A percentile compares a stretch with the other conserved stretches of the same genome.
Evolutionary conservation across 2,113 vertebrate species (phyloP).

Genomic region (Petrocephalus microphthalmus): DNA sequence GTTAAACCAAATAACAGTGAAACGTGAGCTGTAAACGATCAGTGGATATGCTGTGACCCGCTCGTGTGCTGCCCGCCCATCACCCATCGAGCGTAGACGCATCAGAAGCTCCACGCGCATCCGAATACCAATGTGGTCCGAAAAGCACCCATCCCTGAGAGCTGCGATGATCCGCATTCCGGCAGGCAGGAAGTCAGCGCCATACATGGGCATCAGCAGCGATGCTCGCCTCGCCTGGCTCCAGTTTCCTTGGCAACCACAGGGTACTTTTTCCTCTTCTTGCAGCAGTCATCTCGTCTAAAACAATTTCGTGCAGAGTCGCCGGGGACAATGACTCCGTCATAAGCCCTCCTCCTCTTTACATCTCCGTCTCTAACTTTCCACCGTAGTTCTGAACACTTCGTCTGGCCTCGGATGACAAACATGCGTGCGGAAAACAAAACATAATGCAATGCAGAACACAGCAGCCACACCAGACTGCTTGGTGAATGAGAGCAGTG

Average conservation of each 20-base stretch:
- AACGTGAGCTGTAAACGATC: not conserved
- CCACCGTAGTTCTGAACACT: not conserved
- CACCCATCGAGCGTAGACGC: not conserved
- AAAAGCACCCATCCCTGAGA: not conserved
- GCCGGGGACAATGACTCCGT: conserved; percentile 15
- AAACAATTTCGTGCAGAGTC: conserved; percentile 23
- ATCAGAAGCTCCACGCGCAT: not conserved
- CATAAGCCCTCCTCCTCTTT: not conserved
- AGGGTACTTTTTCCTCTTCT: conserved; percentile 22
- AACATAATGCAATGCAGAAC: not conserved
- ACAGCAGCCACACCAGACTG: not conserved
- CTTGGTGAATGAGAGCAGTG: not conserved
- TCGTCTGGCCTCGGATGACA: not conserved
- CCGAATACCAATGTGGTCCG: conserved; percentile 3
- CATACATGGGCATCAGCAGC: conserved; percentile 21
- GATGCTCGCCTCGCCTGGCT: not conserved
- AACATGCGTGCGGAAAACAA: not conserved
- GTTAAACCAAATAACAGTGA: not conserved
- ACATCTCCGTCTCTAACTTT: conserved; percentile 12
- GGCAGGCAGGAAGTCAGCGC: conserved; percentile 19
- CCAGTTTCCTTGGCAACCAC: conserved; percentile 26
- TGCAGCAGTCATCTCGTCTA: conserved; percentile 24
- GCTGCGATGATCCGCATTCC: not conserved
- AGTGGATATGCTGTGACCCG: not conserved
- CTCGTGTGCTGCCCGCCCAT: not conserved